Base-by-base conservation (phyloP, 2,888 invertebrate genomes). In the Timandra comae region DNA sequence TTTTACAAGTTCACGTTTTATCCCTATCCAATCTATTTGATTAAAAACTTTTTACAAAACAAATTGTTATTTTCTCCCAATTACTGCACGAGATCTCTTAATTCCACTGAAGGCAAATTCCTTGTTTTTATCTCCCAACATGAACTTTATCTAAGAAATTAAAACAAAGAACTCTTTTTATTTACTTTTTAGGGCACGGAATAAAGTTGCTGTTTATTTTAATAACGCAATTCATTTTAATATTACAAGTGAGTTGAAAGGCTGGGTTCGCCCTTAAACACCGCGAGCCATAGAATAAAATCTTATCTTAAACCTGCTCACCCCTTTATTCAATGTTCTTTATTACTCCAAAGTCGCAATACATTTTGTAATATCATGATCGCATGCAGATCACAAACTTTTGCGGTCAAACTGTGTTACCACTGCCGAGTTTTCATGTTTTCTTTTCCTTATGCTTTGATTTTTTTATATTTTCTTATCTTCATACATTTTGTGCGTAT, bases 261-360 rank as follows among this genome's bases (percentile, higher is more conserved):
- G 35, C 43, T 30, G 36, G 33, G 40, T 31, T 43, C 31, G n/a
- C n/a, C 51, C 52, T 56, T 42, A 57, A 56, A 54, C 56, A 48
- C 46, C 44, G 51, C 37, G 29, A 29, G 43, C 48, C 44, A 37
- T 47, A 49, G 49, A 63, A 64, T 60, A 62, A 63, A 68, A 57
- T 63, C 62, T 72, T 74, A 72, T 75, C 72, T 65, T 47, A 47
- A 55, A 47, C 38, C 36, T 38, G 45, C 52, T 52, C 58, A 64
- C 62, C 67, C 65, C 62, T 70, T 73, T 56, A 67, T 60, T 75
- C 64, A 63, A 63, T 64, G 67, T 54, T 63, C 58, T 71, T 74
- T 75, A 72, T 73, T 67, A 63, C 61, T 52, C 57, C 56, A 60
- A 63, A 68, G 60, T 60, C 55, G 46, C 57, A 58, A 71, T 63